A percentile compares a stretch with the other conserved stretches of the same genome.
Conservation (phyloP, 2,113 vertebrate species). For the Naja naja region DNA sequence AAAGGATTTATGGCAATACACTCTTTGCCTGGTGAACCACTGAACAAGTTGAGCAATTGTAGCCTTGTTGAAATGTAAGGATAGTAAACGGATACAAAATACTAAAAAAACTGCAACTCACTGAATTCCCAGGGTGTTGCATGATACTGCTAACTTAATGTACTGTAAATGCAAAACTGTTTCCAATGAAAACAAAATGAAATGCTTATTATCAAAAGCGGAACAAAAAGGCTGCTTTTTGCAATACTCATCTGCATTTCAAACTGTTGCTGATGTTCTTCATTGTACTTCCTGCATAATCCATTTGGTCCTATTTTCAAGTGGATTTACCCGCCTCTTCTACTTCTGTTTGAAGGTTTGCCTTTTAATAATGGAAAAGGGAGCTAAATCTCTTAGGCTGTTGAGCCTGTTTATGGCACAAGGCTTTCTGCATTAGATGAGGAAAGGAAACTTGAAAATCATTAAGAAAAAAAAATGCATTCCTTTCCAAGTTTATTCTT, state of each 20-base stretch:
- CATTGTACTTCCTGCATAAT: not conserved
- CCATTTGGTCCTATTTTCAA: not conserved
- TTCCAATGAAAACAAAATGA: not conserved
- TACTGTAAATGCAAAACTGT: not conserved
- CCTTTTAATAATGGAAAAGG: not conserved
- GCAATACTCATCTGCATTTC: not conserved
- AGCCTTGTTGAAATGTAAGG: not conserved
- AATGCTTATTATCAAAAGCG: not conserved
- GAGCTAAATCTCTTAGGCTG: not conserved
- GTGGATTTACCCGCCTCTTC: accelerated
- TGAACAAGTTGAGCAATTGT: not conserved
- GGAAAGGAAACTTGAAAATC: not conserved
- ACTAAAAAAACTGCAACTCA: not conserved
- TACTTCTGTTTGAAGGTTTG: not conserved
- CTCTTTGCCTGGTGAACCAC: not conserved
- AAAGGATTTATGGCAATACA: not conserved
- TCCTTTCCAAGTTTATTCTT: not conserved
- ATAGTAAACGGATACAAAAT: not conserved
- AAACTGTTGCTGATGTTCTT: not conserved
- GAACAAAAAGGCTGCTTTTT: not conserved
- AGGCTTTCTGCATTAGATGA: not conserved
- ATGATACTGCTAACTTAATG: not conserved
- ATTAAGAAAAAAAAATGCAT: not conserved
- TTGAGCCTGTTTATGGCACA: not conserved
- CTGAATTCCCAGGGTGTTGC: not conserved